These are phyloP conservation scores for Leptothorax acervorum DNA, from an alignment of 2,888 invertebrate genomes.

Conservation along the genomic window DNA sequence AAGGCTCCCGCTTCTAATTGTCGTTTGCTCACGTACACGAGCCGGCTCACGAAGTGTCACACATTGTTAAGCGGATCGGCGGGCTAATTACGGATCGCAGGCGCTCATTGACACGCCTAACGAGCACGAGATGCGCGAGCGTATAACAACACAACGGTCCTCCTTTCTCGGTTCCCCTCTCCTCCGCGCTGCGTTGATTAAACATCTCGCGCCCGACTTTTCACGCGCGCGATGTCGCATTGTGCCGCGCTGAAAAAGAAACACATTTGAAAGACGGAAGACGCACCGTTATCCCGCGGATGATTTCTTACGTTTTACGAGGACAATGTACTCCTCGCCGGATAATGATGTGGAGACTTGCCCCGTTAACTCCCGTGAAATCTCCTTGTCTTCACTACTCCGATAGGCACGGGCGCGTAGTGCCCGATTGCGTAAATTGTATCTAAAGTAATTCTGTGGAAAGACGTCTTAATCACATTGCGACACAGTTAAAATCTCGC, in stretches of 20 bases:
- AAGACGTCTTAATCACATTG: constrained; percentile 13
- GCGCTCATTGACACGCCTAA: constrained; percentile 49
- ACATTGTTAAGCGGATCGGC: constrained; percentile 50
- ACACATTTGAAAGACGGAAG: constrained; percentile 43
- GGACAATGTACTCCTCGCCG: constrained; percentile 35
- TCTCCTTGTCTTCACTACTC: neutral
- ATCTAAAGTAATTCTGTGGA: neutral
- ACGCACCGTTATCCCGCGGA: constrained; percentile 43
- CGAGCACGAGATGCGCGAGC: constrained; percentile 26
- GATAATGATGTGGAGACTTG: constrained; percentile 32
- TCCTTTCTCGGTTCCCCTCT: neutral
- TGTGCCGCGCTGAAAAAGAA: neutral
- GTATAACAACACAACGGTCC: constrained; percentile 10
- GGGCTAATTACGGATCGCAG: constrained; percentile 33
- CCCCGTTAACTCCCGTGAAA: constrained; percentile 42
- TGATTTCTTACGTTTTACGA: constrained; percentile 42
- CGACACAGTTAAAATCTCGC: constrained; percentile 13
- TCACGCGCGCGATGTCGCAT: constrained; percentile 18
- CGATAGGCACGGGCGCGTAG: neutral
- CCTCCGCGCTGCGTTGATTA: neutral
- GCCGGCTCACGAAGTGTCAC: constrained; percentile 39
- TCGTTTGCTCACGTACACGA: constrained; percentile 39
- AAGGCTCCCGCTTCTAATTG: constrained; percentile 24
- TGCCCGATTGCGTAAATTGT: constrained; percentile 11
- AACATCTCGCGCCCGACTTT: constrained; percentile 32